Conservation (phyloP, 2,113 vertebrate species). For the Aleadryas rufinucha region DNA sequence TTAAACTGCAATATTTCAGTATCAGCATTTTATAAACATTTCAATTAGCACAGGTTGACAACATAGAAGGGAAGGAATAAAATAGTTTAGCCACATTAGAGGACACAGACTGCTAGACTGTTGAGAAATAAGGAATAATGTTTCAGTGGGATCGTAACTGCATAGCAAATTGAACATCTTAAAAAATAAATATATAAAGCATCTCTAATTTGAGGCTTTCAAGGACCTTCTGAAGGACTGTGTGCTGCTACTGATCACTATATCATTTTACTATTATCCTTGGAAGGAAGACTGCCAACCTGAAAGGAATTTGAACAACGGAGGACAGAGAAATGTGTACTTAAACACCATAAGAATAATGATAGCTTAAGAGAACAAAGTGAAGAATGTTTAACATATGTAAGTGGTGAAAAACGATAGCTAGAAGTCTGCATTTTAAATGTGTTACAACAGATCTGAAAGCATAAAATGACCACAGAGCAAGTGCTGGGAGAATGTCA, state of each 20-base stretch:
- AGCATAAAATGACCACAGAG: not conserved
- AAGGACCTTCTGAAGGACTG: constrained; percentile 11
- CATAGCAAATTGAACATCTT: not conserved
- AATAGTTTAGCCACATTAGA: not conserved
- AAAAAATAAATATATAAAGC: not conserved
- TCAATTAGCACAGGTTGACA: constrained; percentile 65
- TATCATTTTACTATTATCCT: constrained; percentile 31
- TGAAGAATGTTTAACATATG: constrained; percentile 10
- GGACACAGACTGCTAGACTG: not conserved
- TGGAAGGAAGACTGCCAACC: not conserved
- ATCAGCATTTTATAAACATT: constrained; percentile 70
- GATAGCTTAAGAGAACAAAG: constrained; percentile 6
- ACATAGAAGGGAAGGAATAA: not conserved
- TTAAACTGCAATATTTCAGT: constrained; percentile 63
- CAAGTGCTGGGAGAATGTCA: not conserved
- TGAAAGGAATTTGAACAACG: constrained; percentile 33
- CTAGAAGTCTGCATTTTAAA: not conserved
- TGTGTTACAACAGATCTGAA: not conserved
- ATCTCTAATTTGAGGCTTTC: not conserved
- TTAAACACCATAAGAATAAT: constrained; percentile 32
- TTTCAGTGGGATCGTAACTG: not conserved
- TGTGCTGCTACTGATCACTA: not conserved
- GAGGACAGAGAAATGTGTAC: not conserved
- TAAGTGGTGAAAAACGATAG: constrained; percentile 32
- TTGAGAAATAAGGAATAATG: not conserved